Evolutionary conservation across 2,888 invertebrate genomes (phyloP).

Genomic region (Glyphotaelius pellucidus): DNA sequence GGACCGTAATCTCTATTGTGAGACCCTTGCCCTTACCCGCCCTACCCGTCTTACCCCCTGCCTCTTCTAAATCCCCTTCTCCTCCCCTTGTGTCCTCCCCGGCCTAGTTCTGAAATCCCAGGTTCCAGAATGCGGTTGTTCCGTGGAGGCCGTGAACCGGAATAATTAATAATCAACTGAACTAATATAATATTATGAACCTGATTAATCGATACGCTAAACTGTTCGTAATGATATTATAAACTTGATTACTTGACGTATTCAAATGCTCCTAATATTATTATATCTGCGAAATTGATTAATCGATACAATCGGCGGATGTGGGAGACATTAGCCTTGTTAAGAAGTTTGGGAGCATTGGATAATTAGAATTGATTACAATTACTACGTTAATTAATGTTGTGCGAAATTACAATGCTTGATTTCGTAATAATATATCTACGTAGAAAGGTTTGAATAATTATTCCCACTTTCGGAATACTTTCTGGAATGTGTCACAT

Average conservation of each 20-base stretch:
- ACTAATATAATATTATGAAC: not conserved
- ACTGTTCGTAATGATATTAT: not conserved
- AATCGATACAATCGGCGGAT: not conserved
- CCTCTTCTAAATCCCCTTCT: not conserved
- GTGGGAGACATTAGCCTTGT: not conserved
- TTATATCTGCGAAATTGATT: not conserved
- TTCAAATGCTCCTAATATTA: not conserved
- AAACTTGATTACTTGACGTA: not conserved
- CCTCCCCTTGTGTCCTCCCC: not conserved
- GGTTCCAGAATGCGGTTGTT: not conserved
- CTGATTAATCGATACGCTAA: slow-evolving; percentile 2
- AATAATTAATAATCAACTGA: not conserved
- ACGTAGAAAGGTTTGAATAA: not conserved
- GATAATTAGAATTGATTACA: not conserved
- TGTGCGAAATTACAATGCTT: not conserved
- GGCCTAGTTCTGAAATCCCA: not conserved
- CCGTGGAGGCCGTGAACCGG: not conserved
- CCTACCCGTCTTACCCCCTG: not conserved
- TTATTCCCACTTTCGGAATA: not conserved
- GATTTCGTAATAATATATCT: not conserved
- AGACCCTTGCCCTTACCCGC: slow-evolving; percentile 2
- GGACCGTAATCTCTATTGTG: slow-evolving; percentile 2
- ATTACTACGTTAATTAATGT: not conserved
- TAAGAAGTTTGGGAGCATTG: not conserved
- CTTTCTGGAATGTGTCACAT: too few relatives aligned